Conservation (phyloP, 2,797 vertebrate species). For the Telmatherina bonti region DNA sequence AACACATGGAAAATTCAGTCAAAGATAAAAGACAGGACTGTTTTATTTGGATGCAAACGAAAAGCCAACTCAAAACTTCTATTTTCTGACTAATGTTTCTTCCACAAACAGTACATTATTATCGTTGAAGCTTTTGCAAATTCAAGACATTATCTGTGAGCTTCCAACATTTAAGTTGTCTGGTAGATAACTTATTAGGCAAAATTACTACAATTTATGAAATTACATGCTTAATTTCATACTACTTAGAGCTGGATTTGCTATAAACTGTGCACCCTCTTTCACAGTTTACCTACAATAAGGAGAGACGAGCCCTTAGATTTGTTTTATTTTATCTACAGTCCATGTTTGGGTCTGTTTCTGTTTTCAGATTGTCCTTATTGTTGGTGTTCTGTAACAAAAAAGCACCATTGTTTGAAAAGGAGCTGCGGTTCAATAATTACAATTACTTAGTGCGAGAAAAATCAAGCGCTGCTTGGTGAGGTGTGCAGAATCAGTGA, state of each 20-base stretch:
- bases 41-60: conserved; percentile 29
- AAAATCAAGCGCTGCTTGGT: conserved; percentile 41
- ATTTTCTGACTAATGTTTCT: conserved; percentile 14
- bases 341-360: not conserved
- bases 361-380: conserved; percentile 55
- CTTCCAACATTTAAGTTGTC: conserved; percentile 44
- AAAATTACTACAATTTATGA: conserved; percentile 49
- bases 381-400: conserved; percentile 39
- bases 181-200: conserved; percentile 57
- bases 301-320: conserved; percentile 6
- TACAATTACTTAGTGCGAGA: conserved; percentile 64
- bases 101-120: conserved; percentile 24
- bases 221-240: conserved; percentile 67
- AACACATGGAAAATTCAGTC: no score
- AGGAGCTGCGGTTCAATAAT: conserved; percentile 82
- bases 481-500: conserved; percentile 42
- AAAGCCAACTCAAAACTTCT: not conserved
- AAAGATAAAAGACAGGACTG: not conserved
- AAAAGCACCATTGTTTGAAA: conserved; percentile 66
- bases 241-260: conserved; percentile 45
- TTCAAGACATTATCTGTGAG: conserved; percentile 44
- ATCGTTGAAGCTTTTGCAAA: conserved; percentile 12
- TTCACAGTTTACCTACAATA: conserved; percentile 31
- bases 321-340: conserved; percentile 4
- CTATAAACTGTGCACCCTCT: conserved; percentile 45